Conservation (phyloP, 2,797 vertebrate genomes). For the Acrossocheilus wenchowensis region DNA sequence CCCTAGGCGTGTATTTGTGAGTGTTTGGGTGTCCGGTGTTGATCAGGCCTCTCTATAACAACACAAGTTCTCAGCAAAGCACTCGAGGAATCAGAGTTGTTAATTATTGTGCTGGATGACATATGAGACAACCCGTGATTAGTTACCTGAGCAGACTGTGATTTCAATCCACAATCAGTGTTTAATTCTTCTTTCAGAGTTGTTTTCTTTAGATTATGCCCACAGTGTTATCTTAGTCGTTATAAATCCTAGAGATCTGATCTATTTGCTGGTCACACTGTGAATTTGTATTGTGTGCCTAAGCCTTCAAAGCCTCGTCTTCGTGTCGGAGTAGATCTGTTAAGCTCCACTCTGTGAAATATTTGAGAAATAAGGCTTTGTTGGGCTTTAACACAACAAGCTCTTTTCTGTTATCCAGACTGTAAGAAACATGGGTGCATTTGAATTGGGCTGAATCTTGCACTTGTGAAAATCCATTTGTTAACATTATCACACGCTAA, state of each 20-base stretch:
- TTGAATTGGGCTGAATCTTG: not conserved
- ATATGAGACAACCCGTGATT: conserved; percentile 33
- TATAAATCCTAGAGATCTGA: conserved; percentile 29
- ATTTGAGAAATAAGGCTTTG: not conserved
- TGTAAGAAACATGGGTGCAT: not conserved
- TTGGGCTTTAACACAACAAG: not conserved
- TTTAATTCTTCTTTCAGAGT: not conserved
- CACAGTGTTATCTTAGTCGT: not conserved
- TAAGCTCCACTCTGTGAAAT: not conserved
- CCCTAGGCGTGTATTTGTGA: conserved; percentile 33
- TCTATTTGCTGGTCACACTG: not conserved
- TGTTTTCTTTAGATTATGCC: conserved; percentile 2
- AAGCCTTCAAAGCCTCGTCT: not conserved
- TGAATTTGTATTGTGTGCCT: conserved; percentile 4
- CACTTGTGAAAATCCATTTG: not conserved
- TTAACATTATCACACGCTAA: not conserved
- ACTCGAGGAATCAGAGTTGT: conserved; percentile 8
- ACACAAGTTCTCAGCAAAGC: conserved; percentile 7
- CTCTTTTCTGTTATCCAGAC: not conserved
- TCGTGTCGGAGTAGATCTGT: not conserved
- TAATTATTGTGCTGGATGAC: conserved; percentile 24
- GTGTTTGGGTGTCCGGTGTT: conserved; percentile 53
- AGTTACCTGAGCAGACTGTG: conserved; percentile 28
- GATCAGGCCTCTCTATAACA: conserved; percentile 32
- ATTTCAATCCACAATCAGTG: conserved; percentile 9